Evolutionary conservation across 1,140 invertebrate genomes (phyloP).

Genomic region (Zelostemma sp.): DNA sequence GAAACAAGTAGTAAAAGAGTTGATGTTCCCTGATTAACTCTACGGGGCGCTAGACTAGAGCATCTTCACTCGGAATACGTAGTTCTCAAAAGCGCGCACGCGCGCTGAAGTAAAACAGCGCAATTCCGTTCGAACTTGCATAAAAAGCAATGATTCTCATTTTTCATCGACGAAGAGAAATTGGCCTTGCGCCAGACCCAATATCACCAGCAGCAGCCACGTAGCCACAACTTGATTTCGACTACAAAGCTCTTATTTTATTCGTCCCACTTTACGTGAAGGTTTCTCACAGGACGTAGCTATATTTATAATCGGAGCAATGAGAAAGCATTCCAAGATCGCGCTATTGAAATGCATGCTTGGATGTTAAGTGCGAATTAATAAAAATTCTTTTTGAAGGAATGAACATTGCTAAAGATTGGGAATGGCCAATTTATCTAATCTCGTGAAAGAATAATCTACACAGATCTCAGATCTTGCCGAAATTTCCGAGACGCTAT

Average conservation of each 20-base stretch:
- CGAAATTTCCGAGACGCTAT: too few relatives aligned
- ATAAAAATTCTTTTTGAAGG: too few relatives aligned
- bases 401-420: too few relatives aligned
- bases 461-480: too few relatives aligned
- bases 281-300: slow-evolving; percentile 50
- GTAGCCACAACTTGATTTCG: slow-evolving; percentile 47
- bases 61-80: not conserved
- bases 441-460: too few relatives aligned
- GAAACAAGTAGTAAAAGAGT: not conserved
- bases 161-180: slow-evolving; percentile 39
- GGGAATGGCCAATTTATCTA: too few relatives aligned
- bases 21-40: not conserved
- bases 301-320: slow-evolving; percentile 49
- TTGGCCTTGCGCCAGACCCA: slow-evolving; percentile 47
- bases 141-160: slow-evolving; percentile 14
- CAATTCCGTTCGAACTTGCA: not conserved
- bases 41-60: not conserved
- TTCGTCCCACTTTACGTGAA: slow-evolving; percentile 55
- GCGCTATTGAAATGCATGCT: slow-evolving; percentile 35
- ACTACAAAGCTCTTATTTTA: slow-evolving; percentile 54
- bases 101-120: not conserved
- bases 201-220: slow-evolving; percentile 42
- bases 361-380: not conserved
- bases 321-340: slow-evolving; percentile 36
- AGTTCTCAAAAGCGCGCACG: not conserved